Base-by-base conservation (phyloP, 1,140 invertebrate species). In the Meloidogyne exigua region DNA sequence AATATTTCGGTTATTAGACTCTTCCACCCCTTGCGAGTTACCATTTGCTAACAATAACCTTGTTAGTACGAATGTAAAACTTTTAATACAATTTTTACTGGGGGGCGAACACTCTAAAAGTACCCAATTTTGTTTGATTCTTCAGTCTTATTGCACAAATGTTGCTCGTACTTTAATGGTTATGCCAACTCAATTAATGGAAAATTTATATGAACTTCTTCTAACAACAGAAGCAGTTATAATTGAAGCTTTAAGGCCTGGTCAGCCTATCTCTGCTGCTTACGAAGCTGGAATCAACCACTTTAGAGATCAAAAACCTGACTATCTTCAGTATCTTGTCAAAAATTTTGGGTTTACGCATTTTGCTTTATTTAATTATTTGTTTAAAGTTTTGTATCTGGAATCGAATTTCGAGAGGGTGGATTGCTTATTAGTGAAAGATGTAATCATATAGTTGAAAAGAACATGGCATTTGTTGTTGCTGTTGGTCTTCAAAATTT, bases 361-460 rank as follows among this genome's bases (percentile, higher is more conserved):
- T 15, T 9, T 73, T 64, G 13, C 15, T 39, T 57, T 12, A 36
- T 4, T 28, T 63, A 63, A 65, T 36, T 64, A 21, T 44, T 15
- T 15, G 23, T 70, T 72, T 80, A 67, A 67, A 91, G 91, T 23
- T 96, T 98, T 90, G 94, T 92, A 0, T 98, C 95, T 91, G 97
- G 97, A 11, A 94, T 99, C 84, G 96, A 99, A 88, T 99, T 99
- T 88, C 91, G 95, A 68, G 97, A 99, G 88, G 93, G 93, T 81
- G 93, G 93, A 0, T 90, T 99, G 44, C 89, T 95, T 0, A 94
- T 99, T 84, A 93, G 92, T 2, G 92, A 93, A 3, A 99, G 98
- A 90, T 94, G 92, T 63, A 91, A 90, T 26, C 91, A 91, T 2
- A 83, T 91, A n/a, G 91, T 92, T 0, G 93, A 92, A 82, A 96